These are phyloP conservation scores for Lamprologus lemairii DNA, from an alignment of 2,113 vertebrate genomes.

Conservation along the genomic window DNA sequence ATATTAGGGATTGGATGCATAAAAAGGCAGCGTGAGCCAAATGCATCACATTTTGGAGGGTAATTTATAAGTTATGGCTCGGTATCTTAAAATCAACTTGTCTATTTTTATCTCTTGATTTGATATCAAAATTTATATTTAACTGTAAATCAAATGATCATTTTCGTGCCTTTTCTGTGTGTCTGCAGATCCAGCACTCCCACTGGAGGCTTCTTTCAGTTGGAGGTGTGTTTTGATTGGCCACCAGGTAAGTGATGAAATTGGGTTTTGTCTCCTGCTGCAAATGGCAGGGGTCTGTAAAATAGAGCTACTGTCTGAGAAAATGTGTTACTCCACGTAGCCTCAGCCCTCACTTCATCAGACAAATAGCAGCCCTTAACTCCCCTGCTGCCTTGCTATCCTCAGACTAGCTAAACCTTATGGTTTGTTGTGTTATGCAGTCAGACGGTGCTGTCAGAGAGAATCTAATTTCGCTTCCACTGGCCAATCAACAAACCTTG, in stretches of 20 bases:
- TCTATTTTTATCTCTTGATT: background rate
- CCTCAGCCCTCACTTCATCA: conserved; percentile 71
- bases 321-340: conserved; percentile 25
- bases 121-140: background rate
- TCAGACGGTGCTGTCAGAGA: conserved; percentile 16
- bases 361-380: conserved; percentile 13
- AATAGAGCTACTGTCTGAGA: conserved; percentile 27
- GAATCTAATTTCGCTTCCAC: conserved; percentile 40
- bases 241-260: conserved; percentile 48
- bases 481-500: conserved; percentile 44
- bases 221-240: conserved; percentile 52
- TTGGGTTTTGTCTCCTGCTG: conserved; percentile 52
- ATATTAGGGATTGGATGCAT: background rate
- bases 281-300: conserved; percentile 38
- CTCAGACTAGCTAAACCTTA: conserved; percentile 1
- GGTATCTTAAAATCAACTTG: background rate
- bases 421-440: conserved; percentile 26
- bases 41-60: background rate
- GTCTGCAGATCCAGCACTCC: background rate
- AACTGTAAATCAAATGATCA: background rate
- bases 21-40: background rate
- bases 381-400: background rate
- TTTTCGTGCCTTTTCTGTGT: conserved; percentile 18
- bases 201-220: background rate
- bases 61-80: background rate